A percentile compares a stretch with the other conserved stretches of the same genome.
phyloP scores from a whole-genome alignment of 2,888 invertebrate genomes.

The Gasteruption jaculator region DNA sequence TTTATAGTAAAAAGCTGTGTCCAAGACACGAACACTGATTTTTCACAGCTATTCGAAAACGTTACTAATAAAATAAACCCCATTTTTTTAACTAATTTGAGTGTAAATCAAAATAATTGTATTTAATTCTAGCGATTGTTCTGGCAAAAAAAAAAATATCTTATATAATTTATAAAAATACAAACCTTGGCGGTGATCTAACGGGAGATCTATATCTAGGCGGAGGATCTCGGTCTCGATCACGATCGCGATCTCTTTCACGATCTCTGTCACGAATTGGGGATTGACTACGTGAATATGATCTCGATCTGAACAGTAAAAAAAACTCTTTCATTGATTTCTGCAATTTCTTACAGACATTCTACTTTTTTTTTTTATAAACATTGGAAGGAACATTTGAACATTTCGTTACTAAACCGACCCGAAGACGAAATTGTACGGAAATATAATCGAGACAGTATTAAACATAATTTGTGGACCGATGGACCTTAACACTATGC shows the following conservation, averaged over 20 bases:
- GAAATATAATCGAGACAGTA: no score
- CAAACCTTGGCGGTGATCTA: slow-evolving; percentile 47
- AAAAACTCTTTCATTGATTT: background rate
- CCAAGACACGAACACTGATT: no score
- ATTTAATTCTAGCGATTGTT: no score
- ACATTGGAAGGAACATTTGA: background rate
- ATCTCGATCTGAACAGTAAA: slow-evolving; percentile 60
- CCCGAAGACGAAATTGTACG: slow-evolving; percentile 11
- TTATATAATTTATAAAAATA: background rate
- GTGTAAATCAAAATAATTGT: no score
- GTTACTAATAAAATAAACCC: no score
- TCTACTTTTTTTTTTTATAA: slow-evolving; percentile 4
- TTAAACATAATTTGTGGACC: no score
- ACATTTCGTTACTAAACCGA: background rate
- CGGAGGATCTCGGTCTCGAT: slow-evolving; percentile 41
- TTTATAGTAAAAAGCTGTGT: no score
- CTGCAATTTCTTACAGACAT: background rate
- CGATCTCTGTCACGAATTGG: slow-evolving; percentile 33
- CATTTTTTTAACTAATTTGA: no score
- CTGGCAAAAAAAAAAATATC: background rate
- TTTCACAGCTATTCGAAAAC: no score
- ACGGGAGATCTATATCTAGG: slow-evolving; percentile 46
- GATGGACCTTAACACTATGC: no score
- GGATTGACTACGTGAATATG: slow-evolving; percentile 59
- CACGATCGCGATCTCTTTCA: slow-evolving; percentile 39